Evolutionary conservation across 2,888 invertebrate species (phyloP).

Genomic region (Sialis lutaria): DNA sequence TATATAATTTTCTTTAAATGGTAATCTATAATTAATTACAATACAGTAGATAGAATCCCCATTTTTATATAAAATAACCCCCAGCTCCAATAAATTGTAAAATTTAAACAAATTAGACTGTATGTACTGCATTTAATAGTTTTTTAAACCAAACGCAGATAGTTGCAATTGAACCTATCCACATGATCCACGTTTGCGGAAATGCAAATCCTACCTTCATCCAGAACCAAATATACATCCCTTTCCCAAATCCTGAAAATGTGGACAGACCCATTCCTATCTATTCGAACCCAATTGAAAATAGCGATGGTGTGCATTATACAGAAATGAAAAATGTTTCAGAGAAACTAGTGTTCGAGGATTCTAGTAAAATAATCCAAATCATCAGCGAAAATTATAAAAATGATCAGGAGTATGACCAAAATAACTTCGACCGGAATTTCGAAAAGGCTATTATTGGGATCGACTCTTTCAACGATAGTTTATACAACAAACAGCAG

Average conservation of each 20-base stretch:
- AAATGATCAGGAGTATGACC: not conserved
- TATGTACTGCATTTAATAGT: too few species aligned
- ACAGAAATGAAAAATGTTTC: not conserved
- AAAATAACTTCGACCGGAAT: constrained; percentile 8
- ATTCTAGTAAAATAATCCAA: not conserved
- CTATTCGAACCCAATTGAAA: not conserved
- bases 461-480: constrained; percentile 1
- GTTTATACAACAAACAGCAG: constrained; percentile 2
- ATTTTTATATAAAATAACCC: too few species aligned
- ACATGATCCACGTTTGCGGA: constrained; percentile 3
- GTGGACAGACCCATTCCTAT: too few species aligned
- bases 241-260: not conserved
- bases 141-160: not conserved
- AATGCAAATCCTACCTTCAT: constrained; percentile 3
- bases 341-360: not conserved
- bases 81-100: too few species aligned
- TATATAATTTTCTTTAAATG: too few species aligned
- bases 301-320: not conserved
- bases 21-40: too few species aligned
- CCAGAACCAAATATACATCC: not conserved
- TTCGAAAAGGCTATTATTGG: constrained; percentile 7
- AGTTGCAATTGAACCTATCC: constrained; percentile 3
- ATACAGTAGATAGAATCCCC: too few species aligned
- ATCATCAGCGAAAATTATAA: not conserved
- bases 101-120: too few species aligned